These are phyloP conservation scores for Periplaneta americana DNA, from an alignment of 1,140 invertebrate species.

Conservation along the genomic window DNA sequence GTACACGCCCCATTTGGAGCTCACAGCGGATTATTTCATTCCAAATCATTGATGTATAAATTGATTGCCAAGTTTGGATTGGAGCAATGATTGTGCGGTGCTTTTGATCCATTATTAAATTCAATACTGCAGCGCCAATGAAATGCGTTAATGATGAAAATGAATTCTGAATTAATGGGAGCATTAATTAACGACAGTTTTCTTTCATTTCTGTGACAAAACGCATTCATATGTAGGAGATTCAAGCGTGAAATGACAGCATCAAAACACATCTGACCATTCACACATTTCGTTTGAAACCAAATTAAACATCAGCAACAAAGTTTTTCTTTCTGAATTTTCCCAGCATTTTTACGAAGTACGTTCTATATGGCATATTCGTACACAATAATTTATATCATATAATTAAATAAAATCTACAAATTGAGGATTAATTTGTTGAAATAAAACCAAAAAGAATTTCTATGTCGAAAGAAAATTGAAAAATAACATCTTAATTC, in stretches of 20 bases:
- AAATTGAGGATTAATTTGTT: too few species aligned
- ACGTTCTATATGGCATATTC: too few species aligned
- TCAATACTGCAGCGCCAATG: neutral
- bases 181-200: neutral
- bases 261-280: neutral
- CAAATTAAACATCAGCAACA: neutral
- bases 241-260: neutral
- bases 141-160: neutral
- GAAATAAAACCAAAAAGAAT: too few species aligned
- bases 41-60: neutral
- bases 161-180: neutral
- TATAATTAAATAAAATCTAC: too few species aligned
- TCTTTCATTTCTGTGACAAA: neutral
- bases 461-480: too few species aligned
- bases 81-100: neutral
- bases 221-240: neutral
- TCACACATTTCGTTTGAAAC: neutral
- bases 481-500: too few species aligned
- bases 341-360: too few species aligned
- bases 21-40: neutral
- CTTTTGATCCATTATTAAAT: too few species aligned
- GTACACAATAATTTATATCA: too few species aligned
- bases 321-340: too few species aligned
- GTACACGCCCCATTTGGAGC: neutral
- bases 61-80: neutral